These are phyloP conservation scores for Nipponia nippon DNA, from an alignment of 2,113 vertebrate genomes.

Conservation along the genomic window DNA sequence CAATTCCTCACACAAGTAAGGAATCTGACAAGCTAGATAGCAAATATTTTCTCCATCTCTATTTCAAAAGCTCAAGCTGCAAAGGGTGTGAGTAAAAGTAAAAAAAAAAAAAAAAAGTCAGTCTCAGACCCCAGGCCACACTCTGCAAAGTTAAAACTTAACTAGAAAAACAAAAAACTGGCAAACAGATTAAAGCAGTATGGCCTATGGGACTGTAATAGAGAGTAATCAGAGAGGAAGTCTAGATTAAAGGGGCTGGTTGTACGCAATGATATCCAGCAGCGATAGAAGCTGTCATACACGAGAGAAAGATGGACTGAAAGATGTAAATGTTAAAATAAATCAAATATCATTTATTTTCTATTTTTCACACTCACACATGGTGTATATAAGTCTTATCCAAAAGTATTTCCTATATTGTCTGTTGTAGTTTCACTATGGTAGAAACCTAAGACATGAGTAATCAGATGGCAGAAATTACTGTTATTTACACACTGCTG, in stretches of 20 bases:
- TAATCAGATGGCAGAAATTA: slow-evolving; percentile 38
- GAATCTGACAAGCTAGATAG: not conserved
- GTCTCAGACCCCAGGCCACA: not conserved
- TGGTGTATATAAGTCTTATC: fast-evolving
- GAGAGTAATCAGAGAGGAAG: not conserved
- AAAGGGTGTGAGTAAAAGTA: not conserved
- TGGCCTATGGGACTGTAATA: not conserved
- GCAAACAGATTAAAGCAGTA: not conserved
- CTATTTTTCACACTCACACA: not conserved
- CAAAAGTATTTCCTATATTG: not conserved
- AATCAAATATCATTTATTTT: not conserved
- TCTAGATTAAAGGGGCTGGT: not conserved
- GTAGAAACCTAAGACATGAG: not conserved
- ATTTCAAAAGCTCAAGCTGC: not conserved
- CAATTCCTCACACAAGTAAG: not conserved
- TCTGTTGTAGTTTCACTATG: not conserved
- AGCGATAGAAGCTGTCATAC: not conserved
- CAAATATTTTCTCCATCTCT: not conserved
- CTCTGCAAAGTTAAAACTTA: not conserved
- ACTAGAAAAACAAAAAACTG: not conserved
- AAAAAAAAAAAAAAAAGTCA: not conserved
- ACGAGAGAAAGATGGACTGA: not conserved
- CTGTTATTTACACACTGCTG: slow-evolving; percentile 5
- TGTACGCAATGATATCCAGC: not conserved
- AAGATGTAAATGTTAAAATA: not conserved